These are phyloP conservation scores for Oophaga pumilio DNA, from an alignment of 2,113 vertebrate species.

Conservation along the genomic window DNA sequence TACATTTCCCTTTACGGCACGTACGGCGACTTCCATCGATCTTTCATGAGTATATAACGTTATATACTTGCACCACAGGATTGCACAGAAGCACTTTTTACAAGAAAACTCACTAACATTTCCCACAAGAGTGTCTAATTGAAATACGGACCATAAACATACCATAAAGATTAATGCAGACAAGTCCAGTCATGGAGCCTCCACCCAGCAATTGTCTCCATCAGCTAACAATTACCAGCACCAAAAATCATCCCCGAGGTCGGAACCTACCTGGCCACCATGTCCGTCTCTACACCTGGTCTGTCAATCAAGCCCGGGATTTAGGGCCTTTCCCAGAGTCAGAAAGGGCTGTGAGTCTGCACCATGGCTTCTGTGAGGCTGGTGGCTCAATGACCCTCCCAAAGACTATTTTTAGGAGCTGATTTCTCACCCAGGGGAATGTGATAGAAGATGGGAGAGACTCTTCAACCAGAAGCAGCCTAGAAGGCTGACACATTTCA, in stretches of 20 bases:
- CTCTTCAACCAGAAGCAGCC: slow-evolving; percentile 7
- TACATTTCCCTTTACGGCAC: not conserved
- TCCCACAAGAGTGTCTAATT: not conserved
- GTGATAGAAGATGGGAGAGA: slow-evolving; percentile 53
- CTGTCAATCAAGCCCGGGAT: not conserved
- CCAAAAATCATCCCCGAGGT: not conserved
- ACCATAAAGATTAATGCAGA: not conserved
- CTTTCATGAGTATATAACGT: not conserved
- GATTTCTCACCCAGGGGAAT: slow-evolving; percentile 43
- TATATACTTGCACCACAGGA: not conserved
- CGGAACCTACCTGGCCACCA: slow-evolving; percentile 18
- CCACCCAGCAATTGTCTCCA: not conserved
- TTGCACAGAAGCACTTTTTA: not conserved
- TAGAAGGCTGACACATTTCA: not conserved
- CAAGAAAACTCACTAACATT: not conserved
- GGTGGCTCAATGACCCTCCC: slow-evolving; percentile 46
- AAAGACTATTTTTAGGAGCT: slow-evolving; percentile 42
- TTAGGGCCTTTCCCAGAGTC: slow-evolving; percentile 17
- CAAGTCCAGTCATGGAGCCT: not conserved
- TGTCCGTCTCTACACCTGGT: slow-evolving; percentile 25
- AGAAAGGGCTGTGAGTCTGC: slow-evolving; percentile 16
- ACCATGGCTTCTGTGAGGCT: slow-evolving; percentile 19
- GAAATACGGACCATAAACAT: not conserved
- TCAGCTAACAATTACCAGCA: not conserved
- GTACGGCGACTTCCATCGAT: not conserved